Evolutionary conservation across 2,888 invertebrate species (phyloP).

Genomic region (Agriopis marginaria): DNA sequence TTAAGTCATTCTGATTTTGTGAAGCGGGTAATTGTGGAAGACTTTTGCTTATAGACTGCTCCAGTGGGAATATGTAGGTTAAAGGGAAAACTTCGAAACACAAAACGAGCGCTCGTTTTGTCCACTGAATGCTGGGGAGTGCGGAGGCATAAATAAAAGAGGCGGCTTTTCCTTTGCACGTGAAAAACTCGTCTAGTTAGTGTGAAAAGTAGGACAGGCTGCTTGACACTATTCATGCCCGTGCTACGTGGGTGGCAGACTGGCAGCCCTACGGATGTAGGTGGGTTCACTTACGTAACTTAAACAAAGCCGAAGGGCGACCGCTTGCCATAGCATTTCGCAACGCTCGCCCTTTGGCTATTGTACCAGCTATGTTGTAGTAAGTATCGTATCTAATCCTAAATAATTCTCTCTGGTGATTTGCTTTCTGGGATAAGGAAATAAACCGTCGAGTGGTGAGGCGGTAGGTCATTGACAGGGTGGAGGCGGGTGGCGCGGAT

Average conservation of each 20-base stretch:
- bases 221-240: conserved; percentile 79
- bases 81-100: conserved; percentile 11
- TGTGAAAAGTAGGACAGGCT: conserved; percentile 75
- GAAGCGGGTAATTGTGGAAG: background rate
- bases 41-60: background rate
- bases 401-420: conserved; percentile 26
- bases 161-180: conserved; percentile 50
- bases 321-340: conserved; percentile 76
- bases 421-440: conserved; percentile 44
- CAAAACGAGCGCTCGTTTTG: conserved; percentile 7
- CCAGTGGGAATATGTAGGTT: conserved; percentile 3
- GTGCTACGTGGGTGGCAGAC: conserved; percentile 71
- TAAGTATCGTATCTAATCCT: conserved; percentile 22
- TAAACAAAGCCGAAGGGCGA: conserved; percentile 80
- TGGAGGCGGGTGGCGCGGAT: conserved; percentile 76
- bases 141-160: conserved; percentile 23
- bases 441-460: conserved; percentile 50
- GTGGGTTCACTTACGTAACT: conserved; percentile 77
- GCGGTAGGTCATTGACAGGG: conserved; percentile 82
- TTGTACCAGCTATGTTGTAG: conserved; percentile 45
- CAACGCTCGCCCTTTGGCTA: conserved; percentile 70
- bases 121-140: conserved; percentile 4
- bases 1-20: background rate
- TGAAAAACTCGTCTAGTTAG: conserved; percentile 60
- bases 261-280: conserved; percentile 76